Percentiles rank a stretch among this genome's conserved stretches.
These are phyloP conservation scores for Cryptoleucopteryx plumbea DNA, from an alignment of 2,113 vertebrate species.

Conservation along the genomic window DNA sequence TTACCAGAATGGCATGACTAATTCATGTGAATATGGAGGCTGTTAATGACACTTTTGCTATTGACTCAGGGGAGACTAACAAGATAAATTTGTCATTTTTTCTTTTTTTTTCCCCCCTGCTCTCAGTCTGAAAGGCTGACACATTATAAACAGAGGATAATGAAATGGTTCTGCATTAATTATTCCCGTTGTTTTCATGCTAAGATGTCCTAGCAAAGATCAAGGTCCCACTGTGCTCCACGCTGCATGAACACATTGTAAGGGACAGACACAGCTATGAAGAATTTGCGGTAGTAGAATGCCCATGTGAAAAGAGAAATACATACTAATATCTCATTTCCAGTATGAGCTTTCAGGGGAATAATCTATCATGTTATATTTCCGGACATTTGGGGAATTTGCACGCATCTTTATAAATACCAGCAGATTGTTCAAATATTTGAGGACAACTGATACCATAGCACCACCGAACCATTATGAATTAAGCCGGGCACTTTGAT, in stretches of 20 bases:
- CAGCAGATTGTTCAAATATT: not conserved
- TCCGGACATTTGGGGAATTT: not conserved
- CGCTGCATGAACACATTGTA: not conserved
- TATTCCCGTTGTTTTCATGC: not conserved
- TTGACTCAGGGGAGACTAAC: not conserved
- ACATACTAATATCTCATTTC: not conserved
- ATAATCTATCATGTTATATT: not conserved
- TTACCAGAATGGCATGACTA: not conserved
- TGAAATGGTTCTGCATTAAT: not conserved
- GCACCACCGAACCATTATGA: not conserved
- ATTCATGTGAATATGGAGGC: not conserved
- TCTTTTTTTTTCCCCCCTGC: rapidly evolving
- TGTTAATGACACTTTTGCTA: not conserved
- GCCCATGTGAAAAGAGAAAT: not conserved
- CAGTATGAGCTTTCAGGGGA: not conserved
- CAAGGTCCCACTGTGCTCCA: not conserved
- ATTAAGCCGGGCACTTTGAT: not conserved
- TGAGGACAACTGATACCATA: not conserved
- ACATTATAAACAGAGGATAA: not conserved
- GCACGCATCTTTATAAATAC: not conserved
- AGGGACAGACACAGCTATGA: not conserved
- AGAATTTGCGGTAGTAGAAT: not conserved
- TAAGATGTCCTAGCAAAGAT: not conserved
- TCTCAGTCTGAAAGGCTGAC: not conserved
- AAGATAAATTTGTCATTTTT: not conserved